Conservation (phyloP, 35 echinoderm and acorn worm species). For the Ophioderma brevispina region DNA sequence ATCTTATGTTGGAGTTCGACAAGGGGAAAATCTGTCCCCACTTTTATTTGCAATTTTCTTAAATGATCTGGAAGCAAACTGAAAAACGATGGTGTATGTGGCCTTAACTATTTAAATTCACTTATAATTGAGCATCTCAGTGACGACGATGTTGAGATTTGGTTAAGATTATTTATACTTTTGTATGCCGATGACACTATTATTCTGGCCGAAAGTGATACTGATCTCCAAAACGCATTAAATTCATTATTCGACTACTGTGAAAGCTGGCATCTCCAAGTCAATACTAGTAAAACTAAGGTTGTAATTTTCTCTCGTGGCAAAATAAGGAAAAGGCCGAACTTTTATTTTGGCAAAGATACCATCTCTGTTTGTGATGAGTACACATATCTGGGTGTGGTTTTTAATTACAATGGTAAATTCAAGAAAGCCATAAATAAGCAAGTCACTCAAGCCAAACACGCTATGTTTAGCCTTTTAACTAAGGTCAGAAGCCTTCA, state of each 20-base stretch:
- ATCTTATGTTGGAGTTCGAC: constrained; percentile 7
- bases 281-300: not conserved
- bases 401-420: not conserved
- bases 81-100: not conserved
- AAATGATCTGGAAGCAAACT: constrained; percentile 28
- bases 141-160: not conserved
- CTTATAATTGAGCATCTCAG: not conserved
- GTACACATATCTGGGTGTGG: not conserved
- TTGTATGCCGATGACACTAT: no score
- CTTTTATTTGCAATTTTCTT: constrained; percentile 38
- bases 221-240: constrained; percentile 20
- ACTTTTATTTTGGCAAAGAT: not conserved
- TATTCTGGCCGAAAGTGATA: constrained; percentile 4
- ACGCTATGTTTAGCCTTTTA: not conserved
- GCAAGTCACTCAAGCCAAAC: not conserved
- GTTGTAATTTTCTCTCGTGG: not conserved
- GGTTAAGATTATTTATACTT: not conserved
- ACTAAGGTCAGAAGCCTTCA: not conserved
- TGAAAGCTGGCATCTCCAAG: not conserved
- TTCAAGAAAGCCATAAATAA: not conserved
- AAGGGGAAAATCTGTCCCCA: constrained; percentile 24
- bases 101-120: not conserved
- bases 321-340: not conserved
- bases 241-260: not conserved
- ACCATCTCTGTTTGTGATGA: not conserved